phyloP scores from a whole-genome alignment of 2,888 invertebrate genomes.

The Apeira syringaria region DNA sequence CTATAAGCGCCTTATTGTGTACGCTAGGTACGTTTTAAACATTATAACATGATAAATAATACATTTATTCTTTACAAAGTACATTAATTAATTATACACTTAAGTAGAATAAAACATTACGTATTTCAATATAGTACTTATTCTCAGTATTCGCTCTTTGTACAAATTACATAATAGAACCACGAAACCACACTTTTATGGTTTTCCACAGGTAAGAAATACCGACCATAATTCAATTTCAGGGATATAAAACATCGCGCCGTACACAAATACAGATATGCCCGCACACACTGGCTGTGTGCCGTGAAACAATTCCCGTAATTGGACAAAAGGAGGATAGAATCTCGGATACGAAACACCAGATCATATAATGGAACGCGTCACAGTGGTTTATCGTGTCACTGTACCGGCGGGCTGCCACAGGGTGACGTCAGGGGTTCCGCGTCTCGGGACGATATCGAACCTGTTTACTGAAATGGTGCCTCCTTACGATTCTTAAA shows the following conservation, averaged over 20 bases:
- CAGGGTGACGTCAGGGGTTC: not conserved
- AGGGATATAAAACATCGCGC: conserved; percentile 16
- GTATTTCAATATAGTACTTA: too few relatives aligned
- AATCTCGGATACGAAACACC: conserved; percentile 37
- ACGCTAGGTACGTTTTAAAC: too few relatives aligned
- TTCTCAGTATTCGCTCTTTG: too few relatives aligned
- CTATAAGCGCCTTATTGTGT: too few relatives aligned
- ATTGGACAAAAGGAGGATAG: conserved; percentile 44
- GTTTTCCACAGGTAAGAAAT: not conserved
- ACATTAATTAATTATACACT: too few relatives aligned
- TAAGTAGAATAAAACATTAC: too few relatives aligned
- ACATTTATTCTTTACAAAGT: too few relatives aligned
- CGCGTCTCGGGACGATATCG: conserved; percentile 15
- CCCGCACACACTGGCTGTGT: conserved; percentile 27
- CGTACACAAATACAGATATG: conserved; percentile 19
- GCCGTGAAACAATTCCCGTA: conserved; percentile 43
- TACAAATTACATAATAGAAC: too few relatives aligned
- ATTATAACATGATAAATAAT: too few relatives aligned
- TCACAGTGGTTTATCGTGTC: conserved; percentile 34
- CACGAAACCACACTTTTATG: too few relatives aligned
- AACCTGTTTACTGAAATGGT: conserved; percentile 14
- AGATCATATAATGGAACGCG: conserved; percentile 31
- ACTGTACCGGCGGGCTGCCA: too few relatives aligned
- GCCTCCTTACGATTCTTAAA: not conserved
- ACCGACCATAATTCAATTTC: not conserved